Evolutionary conservation across 2,888 invertebrate genomes (phyloP).

Genomic region (Orthosia cruda): DNA sequence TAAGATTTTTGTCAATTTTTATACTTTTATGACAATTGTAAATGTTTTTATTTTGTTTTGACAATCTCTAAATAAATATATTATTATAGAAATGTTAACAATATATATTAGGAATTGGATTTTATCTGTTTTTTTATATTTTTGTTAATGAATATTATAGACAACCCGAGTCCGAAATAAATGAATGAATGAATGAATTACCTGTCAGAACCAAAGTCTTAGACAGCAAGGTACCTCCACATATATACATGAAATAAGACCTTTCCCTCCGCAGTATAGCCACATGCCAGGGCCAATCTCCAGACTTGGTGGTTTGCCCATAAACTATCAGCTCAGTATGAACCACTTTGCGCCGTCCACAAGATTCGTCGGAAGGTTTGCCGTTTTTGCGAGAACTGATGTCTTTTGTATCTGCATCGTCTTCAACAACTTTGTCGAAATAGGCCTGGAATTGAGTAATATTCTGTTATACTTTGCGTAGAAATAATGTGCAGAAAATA

Average conservation of each 20-base stretch:
- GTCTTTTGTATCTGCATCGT: background rate
- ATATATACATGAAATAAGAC: conserved; percentile 75
- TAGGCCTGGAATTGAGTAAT: background rate
- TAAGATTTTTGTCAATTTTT: too few relatives aligned
- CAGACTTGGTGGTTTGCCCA: conserved; percentile 78
- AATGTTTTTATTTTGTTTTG: too few relatives aligned
- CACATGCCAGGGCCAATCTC: conserved; percentile 87
- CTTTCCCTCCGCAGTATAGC: conserved; percentile 77
- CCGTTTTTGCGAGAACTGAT: too few relatives aligned
- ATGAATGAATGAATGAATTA: conserved; percentile 38
- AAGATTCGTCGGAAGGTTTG: conserved; percentile 56
- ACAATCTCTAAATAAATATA: too few relatives aligned
- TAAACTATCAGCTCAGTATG: conserved; percentile 81
- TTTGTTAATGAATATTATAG: too few relatives aligned
- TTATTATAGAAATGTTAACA: too few relatives aligned
- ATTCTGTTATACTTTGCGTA: background rate
- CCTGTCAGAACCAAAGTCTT: conserved; percentile 80
- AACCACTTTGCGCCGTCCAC: conserved; percentile 77
- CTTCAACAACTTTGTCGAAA: background rate
- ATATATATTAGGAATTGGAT: too few relatives aligned
- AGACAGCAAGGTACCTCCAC: conserved; percentile 83
- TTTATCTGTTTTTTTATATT: too few relatives aligned
- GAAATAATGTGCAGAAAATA: background rate
- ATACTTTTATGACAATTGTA: too few relatives aligned
- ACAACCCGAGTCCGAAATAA: too few relatives aligned